A percentile compares a stretch with the other conserved stretches of the same genome.
phyloP scores from a whole-genome alignment of 1,140 invertebrate genomes.

The Ceratoteleas bidentatus region DNA sequence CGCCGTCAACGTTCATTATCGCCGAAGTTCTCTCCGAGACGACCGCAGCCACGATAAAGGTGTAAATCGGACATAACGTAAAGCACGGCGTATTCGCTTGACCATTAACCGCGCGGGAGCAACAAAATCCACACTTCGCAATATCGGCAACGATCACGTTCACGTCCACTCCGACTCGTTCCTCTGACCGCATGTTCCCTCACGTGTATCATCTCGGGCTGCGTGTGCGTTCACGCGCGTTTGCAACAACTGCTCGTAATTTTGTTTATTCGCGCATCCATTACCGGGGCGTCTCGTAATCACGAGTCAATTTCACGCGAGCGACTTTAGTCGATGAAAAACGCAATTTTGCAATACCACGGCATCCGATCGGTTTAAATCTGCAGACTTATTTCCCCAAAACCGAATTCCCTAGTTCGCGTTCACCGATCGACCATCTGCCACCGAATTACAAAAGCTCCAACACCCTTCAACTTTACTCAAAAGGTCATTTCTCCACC shows the following conservation, averaged over 20 bases:
- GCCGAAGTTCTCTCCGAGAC: constrained; percentile 29
- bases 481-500: no score
- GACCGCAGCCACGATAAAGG: constrained; percentile 29
- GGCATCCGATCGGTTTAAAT: not conserved
- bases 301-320: not conserved
- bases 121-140: constrained; percentile 68
- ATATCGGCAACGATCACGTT: constrained; percentile 73
- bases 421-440: no score
- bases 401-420: no score
- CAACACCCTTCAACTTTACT: no score
- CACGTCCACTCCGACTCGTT: constrained; percentile 64
- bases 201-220: constrained; percentile 40
- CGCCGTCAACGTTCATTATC: constrained; percentile 31
- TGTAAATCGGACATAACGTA: constrained; percentile 29
- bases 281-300: constrained; percentile 3
- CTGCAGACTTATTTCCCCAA: no score
- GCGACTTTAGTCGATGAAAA: not conserved
- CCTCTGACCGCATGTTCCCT: constrained; percentile 58
- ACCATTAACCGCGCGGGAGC: constrained; percentile 65
- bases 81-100: constrained; percentile 69
- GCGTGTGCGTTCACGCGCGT: not conserved
- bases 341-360: not conserved
- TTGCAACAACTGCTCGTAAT: constrained; percentile 9
- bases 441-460: no score
- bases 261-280: constrained; percentile 18